Conservation (phyloP, 2,888 invertebrate species). For the Sisyra terminalis region DNA sequence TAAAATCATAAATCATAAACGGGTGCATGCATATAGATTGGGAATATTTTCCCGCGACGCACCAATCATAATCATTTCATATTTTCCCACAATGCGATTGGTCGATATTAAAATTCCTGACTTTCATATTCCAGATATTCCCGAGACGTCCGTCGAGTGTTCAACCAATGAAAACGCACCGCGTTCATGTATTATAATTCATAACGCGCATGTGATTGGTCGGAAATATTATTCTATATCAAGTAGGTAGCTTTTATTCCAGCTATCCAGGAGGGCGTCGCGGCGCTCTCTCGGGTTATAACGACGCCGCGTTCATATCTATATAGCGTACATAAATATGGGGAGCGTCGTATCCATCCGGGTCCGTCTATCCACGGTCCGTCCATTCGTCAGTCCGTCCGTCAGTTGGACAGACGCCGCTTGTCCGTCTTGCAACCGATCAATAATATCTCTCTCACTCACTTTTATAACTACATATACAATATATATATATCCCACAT, state of each 20-base stretch:
- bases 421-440: no score
- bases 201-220: constrained; percentile 39
- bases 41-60: neutral
- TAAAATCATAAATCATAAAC: no score
- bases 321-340: constrained; percentile 10
- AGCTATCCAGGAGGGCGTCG: constrained; percentile 22
- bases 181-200: constrained; percentile 38
- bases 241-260: constrained; percentile 10
- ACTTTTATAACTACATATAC: no score
- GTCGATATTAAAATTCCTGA: constrained; percentile 1
- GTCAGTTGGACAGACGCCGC: no score
- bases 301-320: constrained; percentile 24
- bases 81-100: neutral
- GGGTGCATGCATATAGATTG: no score
- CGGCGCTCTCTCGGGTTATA: constrained; percentile 21
- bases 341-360: neutral
- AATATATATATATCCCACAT: no score
- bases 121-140: constrained; percentile 33
- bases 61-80: constrained; percentile 3
- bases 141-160: constrained; percentile 22
- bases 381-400: no score
- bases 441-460: no score
- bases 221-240: constrained; percentile 17
- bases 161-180: no score
- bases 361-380: no score